Evolutionary conservation across 2,797 vertebrate genomes (phyloP), one percentile per base, ranked within the genome.

Genomic region (Micromesistius poutassou): DNA sequence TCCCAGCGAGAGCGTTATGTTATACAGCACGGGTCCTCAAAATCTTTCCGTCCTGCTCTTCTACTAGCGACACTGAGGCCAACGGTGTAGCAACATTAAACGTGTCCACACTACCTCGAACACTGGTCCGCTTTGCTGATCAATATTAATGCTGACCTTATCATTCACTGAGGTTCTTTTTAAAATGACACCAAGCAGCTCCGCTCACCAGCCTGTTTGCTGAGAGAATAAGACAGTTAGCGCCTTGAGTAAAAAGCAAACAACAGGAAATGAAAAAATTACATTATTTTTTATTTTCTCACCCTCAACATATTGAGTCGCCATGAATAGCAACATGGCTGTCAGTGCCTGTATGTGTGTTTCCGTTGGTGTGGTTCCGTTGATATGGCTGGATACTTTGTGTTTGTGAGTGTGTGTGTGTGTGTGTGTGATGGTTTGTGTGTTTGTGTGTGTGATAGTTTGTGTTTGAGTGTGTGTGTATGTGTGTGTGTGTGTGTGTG

Each of bases 341-440:
- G 30, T 72, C 16, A 83, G 73, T 74, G 74, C 86, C 82, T 84
- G 79, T 73, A 62, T 76, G 76, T 71, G 80, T 72, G 73, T 31
- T 42, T 72, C 66, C 16, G 68, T 40, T 31, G 25, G 42, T 42
- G 42, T 36, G 40, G 36, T 10, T 38, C 8, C 7, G 36, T 1
- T 38, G 9, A 38, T 38, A 38, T 38, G 36, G 36, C 36, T 38
- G 36, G 36, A 38, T 38, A 38, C 36, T 10, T 38, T 78, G 70
- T 30, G 74, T 35, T 76, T 74, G 19, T n/a, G 46, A 25, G 35
- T 76, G 70, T 85, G 80, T 88, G 87, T 90, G 89, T 91, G 19
- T n/a, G 46, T 30, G 35, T 76, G 70, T 85, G 80, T 88, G 88
- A 87, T 87, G 86, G 85, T 82, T 89, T 90, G 89, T 90, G 87